Percentiles rank a stretch among this genome's conserved stretches.
Evolutionary conservation across 2,888 invertebrate species (phyloP).

Genomic region (Herminia tarsipennalis): DNA sequence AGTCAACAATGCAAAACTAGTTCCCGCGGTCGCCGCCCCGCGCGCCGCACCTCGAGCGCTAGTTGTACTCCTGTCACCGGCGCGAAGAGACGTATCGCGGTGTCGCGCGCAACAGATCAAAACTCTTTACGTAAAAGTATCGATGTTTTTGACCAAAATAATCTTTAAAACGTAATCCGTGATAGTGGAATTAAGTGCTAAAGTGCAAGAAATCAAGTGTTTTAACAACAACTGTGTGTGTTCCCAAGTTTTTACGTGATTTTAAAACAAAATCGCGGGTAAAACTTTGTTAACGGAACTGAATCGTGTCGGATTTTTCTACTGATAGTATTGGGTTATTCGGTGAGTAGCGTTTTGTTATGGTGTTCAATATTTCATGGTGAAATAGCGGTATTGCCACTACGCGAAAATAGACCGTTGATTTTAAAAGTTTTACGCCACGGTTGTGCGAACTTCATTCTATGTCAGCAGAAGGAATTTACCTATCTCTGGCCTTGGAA

Average conservation of each 20-base stretch:
- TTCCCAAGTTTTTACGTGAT: conserved; percentile 65
- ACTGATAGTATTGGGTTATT: conserved; percentile 67
- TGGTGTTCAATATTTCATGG: conserved; percentile 65
- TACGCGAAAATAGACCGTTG: conserved; percentile 30
- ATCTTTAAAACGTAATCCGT: conserved; percentile 48
- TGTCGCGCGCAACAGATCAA: conserved; percentile 44
- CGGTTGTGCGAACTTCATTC: neutral
- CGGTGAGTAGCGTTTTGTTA: conserved; percentile 71
- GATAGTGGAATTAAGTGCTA: conserved; percentile 66
- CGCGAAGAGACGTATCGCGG: conserved; percentile 33
- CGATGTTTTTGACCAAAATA: conserved; percentile 59
- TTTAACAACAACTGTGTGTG: conserved; percentile 42
- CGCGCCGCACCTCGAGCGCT: conserved; percentile 50
- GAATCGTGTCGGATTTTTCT: conserved; percentile 66
- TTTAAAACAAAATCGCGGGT: conserved; percentile 68
- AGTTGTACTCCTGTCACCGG: conserved; percentile 61
- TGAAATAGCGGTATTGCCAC: conserved; percentile 52
- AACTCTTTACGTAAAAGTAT: conserved; percentile 73
- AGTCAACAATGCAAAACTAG: conserved; percentile 35
- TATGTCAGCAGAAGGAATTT: neutral
- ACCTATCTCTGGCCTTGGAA: neutral
- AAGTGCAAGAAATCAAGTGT: conserved; percentile 59
- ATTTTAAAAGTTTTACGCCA: conserved; percentile 17
- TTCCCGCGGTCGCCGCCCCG: conserved; percentile 45
- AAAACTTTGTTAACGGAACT: conserved; percentile 75